Conservation (phyloP, 1,140 invertebrate genomes). For the Megalonaias nervosa region DNA sequence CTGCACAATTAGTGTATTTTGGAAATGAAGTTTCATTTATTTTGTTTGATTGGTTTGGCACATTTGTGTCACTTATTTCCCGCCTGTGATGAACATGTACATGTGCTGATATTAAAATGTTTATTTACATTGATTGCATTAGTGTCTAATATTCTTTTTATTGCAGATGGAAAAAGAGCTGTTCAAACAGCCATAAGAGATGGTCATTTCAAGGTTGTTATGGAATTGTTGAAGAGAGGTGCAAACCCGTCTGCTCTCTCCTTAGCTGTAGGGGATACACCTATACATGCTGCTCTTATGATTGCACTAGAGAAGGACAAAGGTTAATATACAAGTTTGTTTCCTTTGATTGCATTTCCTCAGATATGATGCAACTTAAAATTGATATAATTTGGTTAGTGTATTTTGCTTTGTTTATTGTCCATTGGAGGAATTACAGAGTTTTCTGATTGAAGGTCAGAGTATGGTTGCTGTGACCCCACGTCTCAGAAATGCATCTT, state of each 20-base stretch:
- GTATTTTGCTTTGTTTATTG: too few species aligned
- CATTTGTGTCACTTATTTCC: background rate
- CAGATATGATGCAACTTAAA: too few species aligned
- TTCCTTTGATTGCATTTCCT: too few species aligned
- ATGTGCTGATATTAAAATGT: background rate
- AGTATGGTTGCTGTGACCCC: too few species aligned
- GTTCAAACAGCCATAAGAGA: conserved; percentile 42
- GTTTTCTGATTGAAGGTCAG: too few species aligned
- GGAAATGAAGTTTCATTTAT: background rate
- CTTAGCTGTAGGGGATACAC: conserved; percentile 51
- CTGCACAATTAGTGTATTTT: background rate
- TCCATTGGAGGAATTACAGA: too few species aligned
- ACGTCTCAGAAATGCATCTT: too few species aligned
- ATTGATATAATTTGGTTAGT: too few species aligned
- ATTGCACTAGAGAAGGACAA: conserved; percentile 54
- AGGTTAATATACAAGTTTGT: conserved; percentile 36
- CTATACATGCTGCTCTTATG: conserved; percentile 54
- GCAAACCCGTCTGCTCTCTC: conserved; percentile 42
- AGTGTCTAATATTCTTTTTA: background rate
- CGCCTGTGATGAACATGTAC: background rate
- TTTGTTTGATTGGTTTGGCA: background rate
- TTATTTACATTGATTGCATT: background rate
- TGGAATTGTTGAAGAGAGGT: conserved; percentile 44
- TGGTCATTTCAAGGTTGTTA: conserved; percentile 47
- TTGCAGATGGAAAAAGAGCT: conserved; percentile 36